Evolutionary conservation across 2,888 invertebrate species (phyloP).

Genomic region (Dinocampus coccinellae): DNA sequence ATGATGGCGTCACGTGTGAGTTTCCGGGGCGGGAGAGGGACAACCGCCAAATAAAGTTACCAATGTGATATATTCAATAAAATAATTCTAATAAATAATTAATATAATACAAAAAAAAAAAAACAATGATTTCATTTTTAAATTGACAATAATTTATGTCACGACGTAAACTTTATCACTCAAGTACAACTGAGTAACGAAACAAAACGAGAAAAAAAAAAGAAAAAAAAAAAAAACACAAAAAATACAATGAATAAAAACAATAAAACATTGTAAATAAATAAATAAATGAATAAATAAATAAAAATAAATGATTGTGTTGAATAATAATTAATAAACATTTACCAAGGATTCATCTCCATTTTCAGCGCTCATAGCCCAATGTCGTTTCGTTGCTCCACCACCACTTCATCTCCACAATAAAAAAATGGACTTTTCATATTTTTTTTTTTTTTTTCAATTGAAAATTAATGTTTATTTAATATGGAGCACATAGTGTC

Average conservation of each 20-base stretch:
- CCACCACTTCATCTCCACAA: slow-evolving; percentile 48
- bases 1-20: slow-evolving; percentile 27
- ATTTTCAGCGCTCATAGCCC: slow-evolving; percentile 69
- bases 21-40: slow-evolving; percentile 10
- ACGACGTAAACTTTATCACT: no score
- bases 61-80: not conserved
- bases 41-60: slow-evolving; percentile 34
- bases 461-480: no score
- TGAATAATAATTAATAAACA: slow-evolving; percentile 35
- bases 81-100: not conserved
- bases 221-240: no score
- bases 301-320: not conserved
- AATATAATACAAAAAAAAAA: not conserved
- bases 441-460: no score
- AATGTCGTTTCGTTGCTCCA: slow-evolving; percentile 56
- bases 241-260: no score
- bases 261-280: not conserved
- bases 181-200: no score
- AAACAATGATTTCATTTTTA: not conserved
- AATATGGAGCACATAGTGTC: not conserved
- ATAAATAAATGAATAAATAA: not conserved
- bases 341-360: slow-evolving; percentile 69
- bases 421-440: slow-evolving; percentile 33
- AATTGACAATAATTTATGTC: no score
- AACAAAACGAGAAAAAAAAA: no score